Evolutionary conservation across 2,113 vertebrate genomes (phyloP), one percentile per base, ranked within the genome.

Genomic region (Cebidichthys violaceus): DNA sequence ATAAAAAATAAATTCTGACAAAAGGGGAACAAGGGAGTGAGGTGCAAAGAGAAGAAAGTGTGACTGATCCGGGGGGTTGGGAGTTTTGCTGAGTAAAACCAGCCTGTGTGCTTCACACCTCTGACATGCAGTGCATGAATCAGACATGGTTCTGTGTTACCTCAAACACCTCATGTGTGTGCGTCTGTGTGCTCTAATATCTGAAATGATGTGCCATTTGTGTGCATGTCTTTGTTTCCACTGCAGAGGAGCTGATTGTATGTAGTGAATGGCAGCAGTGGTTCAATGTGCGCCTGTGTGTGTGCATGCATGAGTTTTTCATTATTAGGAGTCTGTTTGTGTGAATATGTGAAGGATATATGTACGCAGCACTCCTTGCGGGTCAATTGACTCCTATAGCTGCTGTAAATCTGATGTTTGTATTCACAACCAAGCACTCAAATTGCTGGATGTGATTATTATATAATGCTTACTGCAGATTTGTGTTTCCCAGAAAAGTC

Each of bases 71-170:
- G 7, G 55, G 0, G 66, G 72, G 29, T 54, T 3, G n/a, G 45
- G 35, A 68, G 55, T 70, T 77, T 86, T 75, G 73, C 68, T 61
- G 69, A 87, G 81, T 59, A 83, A 71, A 59, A 67, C 45, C 84
- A 87, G 86, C 72, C 76, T 80, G 83, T 70, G 37, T 37, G 69
- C 43, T 75, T 85, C 62, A 85, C 65, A 90, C 85, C 84, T 86
- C 55, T 87, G 86, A 84, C 84, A 79, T 77, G 50, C 24, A 6
- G 29, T 4, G 68, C 77, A 84, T 84, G 47, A 93, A 87, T 90
- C 84, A 92, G 45, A 66, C 55, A 24, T 8, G 29, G 45, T 43
- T 76, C 55, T 66, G 62, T 71, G 68, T 84, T 79, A 80, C 18
- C 77, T 76, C 78, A 75, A 43, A 50, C 77, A 60, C 72, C 65